Conservation (phyloP, 2,888 invertebrate species). For the Artemia sp. region DNA sequence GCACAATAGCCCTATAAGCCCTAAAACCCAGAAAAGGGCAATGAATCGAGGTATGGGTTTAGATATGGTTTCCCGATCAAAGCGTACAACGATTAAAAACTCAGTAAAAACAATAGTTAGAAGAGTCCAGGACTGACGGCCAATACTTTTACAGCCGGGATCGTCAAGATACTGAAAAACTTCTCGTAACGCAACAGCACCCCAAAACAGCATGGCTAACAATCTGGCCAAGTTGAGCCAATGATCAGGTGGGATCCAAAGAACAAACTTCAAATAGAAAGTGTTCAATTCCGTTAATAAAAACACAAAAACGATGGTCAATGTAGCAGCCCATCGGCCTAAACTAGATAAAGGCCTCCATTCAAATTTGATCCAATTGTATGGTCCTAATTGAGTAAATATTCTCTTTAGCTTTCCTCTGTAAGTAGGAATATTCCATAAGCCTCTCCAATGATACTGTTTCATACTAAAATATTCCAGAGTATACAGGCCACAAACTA, state of each 20-base stretch:
- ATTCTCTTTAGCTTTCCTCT: constrained; percentile 38
- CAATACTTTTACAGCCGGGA: constrained; percentile 38
- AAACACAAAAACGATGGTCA: constrained; percentile 36
- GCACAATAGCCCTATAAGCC: neutral
- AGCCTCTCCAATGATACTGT: constrained; percentile 39
- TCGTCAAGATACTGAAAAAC: constrained; percentile 41
- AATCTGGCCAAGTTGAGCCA: constrained; percentile 37
- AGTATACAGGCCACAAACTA: constrained; percentile 38
- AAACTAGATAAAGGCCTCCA: constrained; percentile 39
- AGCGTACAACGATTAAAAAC: constrained; percentile 37
- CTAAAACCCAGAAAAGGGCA: constrained; percentile 4
- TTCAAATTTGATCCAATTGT: constrained; percentile 41
- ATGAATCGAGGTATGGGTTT: constrained; percentile 35
- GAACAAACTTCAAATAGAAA: constrained; percentile 41
- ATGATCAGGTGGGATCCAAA: constrained; percentile 41
- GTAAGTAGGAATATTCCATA: constrained; percentile 39
- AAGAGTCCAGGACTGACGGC: constrained; percentile 38
- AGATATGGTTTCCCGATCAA: constrained; percentile 37
- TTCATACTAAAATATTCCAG: constrained; percentile 38
- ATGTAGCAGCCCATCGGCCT: constrained; percentile 37
- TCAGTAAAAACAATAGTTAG: constrained; percentile 38
- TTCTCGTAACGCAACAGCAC: constrained; percentile 38
- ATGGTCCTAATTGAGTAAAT: constrained; percentile 39
- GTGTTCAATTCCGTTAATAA: constrained; percentile 39
- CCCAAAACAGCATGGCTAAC: constrained; percentile 37